Evolutionary conservation across 2,797 vertebrate genomes (phyloP), one percentile per base, ranked within the genome.

Genomic region (Smutsia temminckii): DNA sequence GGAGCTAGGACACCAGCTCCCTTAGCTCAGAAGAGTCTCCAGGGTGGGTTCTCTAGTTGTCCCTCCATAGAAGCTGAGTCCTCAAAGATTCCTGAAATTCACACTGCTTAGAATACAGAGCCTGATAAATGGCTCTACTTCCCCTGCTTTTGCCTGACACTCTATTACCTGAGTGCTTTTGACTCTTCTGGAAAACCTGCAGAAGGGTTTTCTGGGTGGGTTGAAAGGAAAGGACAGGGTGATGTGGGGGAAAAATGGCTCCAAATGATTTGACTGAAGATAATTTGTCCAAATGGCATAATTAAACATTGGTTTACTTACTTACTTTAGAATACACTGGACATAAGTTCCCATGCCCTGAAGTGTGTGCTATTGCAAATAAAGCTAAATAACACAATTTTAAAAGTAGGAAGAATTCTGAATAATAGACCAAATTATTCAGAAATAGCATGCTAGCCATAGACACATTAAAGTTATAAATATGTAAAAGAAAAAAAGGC

Each of bases 361-460:
- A 66, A 49, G 2, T 40, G 53, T 49, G 96, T 6, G 40, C 40
- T 91, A 18, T 51, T 75, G 53, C 5, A 72, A 61, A 95, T 64
- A 59, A 84, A 96, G 34, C 10, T 42, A 21, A 79, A 34, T 6
- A 61, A 84, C 25, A 40, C 5, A 4, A n/a, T 77, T 75, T 81
- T 8, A 53, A 84, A 79, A 77, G 5, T 77, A 61, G 16, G 6
- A 78, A 37, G 17, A 81, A 29, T 42, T 81, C 20, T 81, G 46
- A 93, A 81, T 69, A 86, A 68, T 3, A 16, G 51, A 13, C 1
- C 3, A 83, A 80, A 46, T 92, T 83, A 87, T 80, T 93, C 42
- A 63, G 20, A 93, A 37, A 86, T 95, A 85, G 85, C 74, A 49
- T 81, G 10, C 6, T 93, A 55, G 91, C 74, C 53, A 53, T 89